A percentile compares a stretch with the other conserved stretches of the same genome.
phyloP scores from a whole-genome alignment of 2,888 invertebrate species.

The Melinaea marsaeus region DNA sequence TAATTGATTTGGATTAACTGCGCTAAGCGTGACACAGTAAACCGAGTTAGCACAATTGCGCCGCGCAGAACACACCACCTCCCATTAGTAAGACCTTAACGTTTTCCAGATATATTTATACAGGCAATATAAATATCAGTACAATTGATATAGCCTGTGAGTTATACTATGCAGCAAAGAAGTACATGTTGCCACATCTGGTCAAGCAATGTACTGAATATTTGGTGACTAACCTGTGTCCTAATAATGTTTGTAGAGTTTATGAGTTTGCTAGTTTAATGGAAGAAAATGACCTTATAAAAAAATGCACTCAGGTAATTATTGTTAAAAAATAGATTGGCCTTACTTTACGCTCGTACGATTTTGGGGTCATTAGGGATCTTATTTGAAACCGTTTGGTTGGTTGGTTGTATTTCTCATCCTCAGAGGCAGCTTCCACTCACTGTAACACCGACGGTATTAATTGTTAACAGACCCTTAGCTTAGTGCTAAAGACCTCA shows the following conservation, averaged over 20 bases:
- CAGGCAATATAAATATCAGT: conserved; percentile 86
- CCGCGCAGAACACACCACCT: not conserved
- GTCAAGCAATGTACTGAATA: conserved; percentile 90
- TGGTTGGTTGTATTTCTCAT: too few relatives aligned
- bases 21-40: too few relatives aligned
- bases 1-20: not conserved
- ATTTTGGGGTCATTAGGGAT: too few relatives aligned
- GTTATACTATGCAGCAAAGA: conserved; percentile 91
- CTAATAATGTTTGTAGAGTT: conserved; percentile 89
- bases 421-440: too few relatives aligned
- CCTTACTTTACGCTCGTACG: not conserved
- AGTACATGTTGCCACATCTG: conserved; percentile 90
- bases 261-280: conserved; percentile 92
- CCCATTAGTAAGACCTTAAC: conserved; percentile 3
- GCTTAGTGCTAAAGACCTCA: too few relatives aligned
- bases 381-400: too few relatives aligned
- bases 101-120: conserved; percentile 84
- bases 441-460: too few relatives aligned
- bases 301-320: conserved; percentile 85
- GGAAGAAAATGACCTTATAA: conserved; percentile 88
- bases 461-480: too few relatives aligned
- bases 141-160: conserved; percentile 93
- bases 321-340: not conserved
- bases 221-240: conserved; percentile 88
- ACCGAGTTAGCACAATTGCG: too few relatives aligned